Evolutionary conservation across 2,888 invertebrate species (phyloP), one percentile per base, ranked within the genome.

Genomic region (Leuctra nigra): DNA sequence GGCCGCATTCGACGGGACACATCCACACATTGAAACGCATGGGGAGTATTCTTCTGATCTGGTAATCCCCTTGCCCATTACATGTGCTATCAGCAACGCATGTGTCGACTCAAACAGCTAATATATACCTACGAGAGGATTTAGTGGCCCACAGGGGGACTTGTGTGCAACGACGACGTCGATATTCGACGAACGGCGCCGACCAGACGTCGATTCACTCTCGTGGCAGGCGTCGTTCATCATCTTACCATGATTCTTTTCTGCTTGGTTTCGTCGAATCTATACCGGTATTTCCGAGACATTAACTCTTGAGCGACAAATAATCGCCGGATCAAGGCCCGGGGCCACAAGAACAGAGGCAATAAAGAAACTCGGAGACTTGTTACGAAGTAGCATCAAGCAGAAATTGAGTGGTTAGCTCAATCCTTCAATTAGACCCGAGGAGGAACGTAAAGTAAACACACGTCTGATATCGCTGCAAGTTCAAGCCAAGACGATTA

Each of bases 1-100:
- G 29, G 29, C 11, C 29, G 6, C 29, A 7, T 11, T 29, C 29
- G 29, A 29, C 29, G 29, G 7, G 29, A 29, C 29, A 7, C 29
- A 29, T 7, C 29, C 7, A 11, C 29, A 29, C 11, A 29, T 29
- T 7, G 6, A 29, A 7, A 7, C 29, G 11, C 6, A 29, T 29
- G 29, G 41, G 41, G 41, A 18, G 18, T 41, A 18, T 36, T 20
- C 20, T 41, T 41, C 41, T 41, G 41, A 41, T 41, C 41, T 41
- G 18, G 41, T 41, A 41, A 41, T 41, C 41, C 41, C 41, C 41
- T 41, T 16, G 41, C 18, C 41, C 41, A 41, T 41, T 41, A 41
- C 41, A 41, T 16, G 41, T 41, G 41, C 41, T 41, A 41, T 41
- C 41, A 41, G 41, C 20, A 20, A 20, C 18, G 41, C 16, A 11